Evolutionary conservation across 2,113 vertebrate genomes (phyloP).

Genomic region (Chitala chitala): DNA sequence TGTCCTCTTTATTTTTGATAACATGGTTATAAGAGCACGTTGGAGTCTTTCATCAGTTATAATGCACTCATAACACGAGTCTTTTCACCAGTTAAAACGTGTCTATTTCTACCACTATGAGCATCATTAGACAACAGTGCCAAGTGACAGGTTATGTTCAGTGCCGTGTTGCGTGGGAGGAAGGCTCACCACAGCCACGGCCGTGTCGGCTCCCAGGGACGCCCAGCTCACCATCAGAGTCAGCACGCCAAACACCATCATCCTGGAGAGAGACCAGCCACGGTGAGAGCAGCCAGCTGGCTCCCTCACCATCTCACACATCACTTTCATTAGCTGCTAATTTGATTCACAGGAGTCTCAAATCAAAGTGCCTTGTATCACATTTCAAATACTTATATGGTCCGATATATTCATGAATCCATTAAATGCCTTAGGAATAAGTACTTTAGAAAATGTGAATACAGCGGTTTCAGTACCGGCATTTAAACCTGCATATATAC

Average conservation of each 20-base stretch:
- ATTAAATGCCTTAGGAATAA: background rate
- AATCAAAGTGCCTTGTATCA: background rate
- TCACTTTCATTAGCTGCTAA: background rate
- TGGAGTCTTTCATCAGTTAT: no score
- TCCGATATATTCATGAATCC: background rate
- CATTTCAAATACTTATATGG: no score
- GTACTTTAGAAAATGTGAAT: background rate
- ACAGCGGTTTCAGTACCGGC: background rate
- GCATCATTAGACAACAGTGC: no score
- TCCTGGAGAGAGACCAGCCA: conserved; percentile 53
- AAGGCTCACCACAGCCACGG: conserved; percentile 76
- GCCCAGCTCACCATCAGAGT: conserved; percentile 83
- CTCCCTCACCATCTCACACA: background rate
- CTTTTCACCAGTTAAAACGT: no score
- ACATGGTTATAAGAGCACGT: no score
- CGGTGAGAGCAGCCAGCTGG: background rate
- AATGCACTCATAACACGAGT: no score
- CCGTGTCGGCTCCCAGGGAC: conserved; percentile 68
- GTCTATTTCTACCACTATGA: no score
- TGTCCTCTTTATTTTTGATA: no score
- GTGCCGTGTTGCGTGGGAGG: background rate
- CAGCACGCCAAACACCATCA: conserved; percentile 72
- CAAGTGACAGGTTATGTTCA: no score
- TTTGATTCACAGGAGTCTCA: background rate
- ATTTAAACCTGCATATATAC: background rate